Evolutionary conservation across 2,113 vertebrate species (phyloP).

Genomic region (human): DNA sequence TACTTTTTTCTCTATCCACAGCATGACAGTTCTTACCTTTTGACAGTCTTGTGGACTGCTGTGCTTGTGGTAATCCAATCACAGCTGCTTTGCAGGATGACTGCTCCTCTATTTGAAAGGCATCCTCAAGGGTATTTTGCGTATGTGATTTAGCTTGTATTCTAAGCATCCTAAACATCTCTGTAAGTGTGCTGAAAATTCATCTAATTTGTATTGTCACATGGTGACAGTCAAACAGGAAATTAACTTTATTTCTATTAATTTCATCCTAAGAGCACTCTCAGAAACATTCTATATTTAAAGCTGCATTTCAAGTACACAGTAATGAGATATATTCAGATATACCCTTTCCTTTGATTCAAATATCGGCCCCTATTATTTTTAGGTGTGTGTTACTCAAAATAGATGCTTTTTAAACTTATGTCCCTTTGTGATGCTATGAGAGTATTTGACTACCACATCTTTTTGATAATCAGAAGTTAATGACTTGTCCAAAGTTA

Average conservation of each 20-base stretch:
- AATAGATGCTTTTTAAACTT: not conserved
- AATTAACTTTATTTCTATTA: slow-evolving; percentile 34
- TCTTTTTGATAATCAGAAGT: not conserved
- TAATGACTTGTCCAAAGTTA: not conserved
- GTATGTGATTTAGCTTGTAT: not conserved
- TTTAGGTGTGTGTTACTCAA: slow-evolving; percentile 13
- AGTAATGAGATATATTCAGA: not conserved
- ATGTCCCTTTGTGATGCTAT: not conserved
- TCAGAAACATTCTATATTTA: slow-evolving; percentile 18
- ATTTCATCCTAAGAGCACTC: slow-evolving; percentile 28
- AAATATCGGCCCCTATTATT: not conserved
- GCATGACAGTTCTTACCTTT: not conserved
- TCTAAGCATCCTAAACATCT: not conserved
- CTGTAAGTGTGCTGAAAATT: not conserved
- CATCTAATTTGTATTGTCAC: not conserved
- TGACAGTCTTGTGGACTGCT: not conserved
- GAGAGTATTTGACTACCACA: not conserved
- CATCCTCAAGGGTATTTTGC: not conserved
- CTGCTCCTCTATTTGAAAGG: not conserved
- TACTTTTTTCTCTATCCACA: not conserved
- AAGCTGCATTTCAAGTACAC: not conserved
- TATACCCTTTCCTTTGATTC: not conserved
- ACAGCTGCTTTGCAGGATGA: not conserved
- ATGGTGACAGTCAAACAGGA: not conserved
- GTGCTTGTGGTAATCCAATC: not conserved